A percentile compares a stretch with the other conserved stretches of the same genome.
phyloP scores from a whole-genome alignment of 1,140 invertebrate genomes.

The Diuraphis noxia region DNA sequence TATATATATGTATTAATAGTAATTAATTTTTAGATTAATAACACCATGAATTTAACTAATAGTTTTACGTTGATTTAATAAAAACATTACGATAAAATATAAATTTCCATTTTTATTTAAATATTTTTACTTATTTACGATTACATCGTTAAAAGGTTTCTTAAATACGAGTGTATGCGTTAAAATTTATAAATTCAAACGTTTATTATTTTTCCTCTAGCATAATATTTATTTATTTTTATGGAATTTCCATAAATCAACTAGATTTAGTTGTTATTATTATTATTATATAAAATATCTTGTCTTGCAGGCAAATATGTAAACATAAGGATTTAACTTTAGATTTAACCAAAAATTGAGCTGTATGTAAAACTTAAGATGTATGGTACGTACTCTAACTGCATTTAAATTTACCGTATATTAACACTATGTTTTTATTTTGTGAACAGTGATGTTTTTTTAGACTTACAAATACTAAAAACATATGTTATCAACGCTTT shows the following conservation, averaged over 20 bases:
- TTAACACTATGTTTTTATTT: neutral
- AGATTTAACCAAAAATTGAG: neutral
- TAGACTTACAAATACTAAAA: neutral
- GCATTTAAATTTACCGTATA: no score
- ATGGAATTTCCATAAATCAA: conserved; percentile 11
- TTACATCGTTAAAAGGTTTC: neutral
- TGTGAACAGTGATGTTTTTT: neutral
- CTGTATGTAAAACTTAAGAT: neutral
- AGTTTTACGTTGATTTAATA: neutral
- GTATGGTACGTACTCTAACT: neutral
- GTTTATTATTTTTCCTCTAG: neutral
- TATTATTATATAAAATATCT: neutral
- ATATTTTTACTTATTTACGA: neutral
- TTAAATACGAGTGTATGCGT: neutral
- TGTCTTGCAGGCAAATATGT: neutral
- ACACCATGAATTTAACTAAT: no score
- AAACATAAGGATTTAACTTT: neutral
- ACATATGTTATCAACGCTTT: no score
- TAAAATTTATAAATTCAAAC: neutral
- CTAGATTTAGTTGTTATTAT: neutral
- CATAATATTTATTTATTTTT: conserved; percentile 6
- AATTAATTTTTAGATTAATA: no score
- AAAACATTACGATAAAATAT: neutral
- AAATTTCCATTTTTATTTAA: neutral
- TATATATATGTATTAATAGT: no score